These are phyloP conservation scores for Nannoperca australis DNA, from an alignment of 2,797 vertebrate genomes.

Conservation along the genomic window DNA sequence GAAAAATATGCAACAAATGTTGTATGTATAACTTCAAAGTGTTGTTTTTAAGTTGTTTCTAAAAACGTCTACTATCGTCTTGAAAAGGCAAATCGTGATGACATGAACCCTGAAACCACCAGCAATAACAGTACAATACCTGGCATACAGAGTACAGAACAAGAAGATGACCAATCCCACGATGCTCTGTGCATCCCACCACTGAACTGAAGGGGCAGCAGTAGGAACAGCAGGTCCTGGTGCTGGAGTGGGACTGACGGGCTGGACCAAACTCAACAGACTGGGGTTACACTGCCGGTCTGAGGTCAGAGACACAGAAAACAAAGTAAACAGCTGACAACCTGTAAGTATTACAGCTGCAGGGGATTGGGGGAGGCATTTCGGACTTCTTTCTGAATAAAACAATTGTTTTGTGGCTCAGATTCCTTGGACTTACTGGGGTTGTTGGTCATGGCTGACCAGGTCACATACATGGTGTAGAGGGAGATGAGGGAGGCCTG, in stretches of 20 bases:
- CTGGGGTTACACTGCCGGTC: constrained; percentile 91
- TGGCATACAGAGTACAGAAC: constrained; percentile 92
- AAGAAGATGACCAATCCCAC: constrained; percentile 91
- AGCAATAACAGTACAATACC: constrained; percentile 76
- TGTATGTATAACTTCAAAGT: not conserved
- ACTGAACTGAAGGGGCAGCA: constrained; percentile 66
- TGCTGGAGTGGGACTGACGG: constrained; percentile 58
- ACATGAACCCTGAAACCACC: not conserved
- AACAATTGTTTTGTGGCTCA: not conserved
- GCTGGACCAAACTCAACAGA: constrained; percentile 82
- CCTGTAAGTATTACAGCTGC: not conserved
- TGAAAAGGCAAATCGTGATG: not conserved
- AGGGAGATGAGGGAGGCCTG: constrained; percentile 92
- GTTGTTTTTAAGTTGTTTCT: too few species aligned
- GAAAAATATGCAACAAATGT: not conserved
- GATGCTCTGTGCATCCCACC: constrained; percentile 93
- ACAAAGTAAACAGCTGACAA: not conserved
- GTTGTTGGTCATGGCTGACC: constrained; percentile 92
- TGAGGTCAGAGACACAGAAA: constrained; percentile 57
- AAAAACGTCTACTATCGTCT: not conserved
- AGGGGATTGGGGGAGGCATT: too few species aligned
- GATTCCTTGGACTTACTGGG: constrained; percentile 85
- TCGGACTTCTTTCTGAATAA: too few species aligned
- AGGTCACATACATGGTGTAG: constrained; percentile 94
- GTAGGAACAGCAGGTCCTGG: constrained; percentile 27